Conservation (phyloP, 2,888 invertebrate genomes). For the Crioceris asparagi region DNA sequence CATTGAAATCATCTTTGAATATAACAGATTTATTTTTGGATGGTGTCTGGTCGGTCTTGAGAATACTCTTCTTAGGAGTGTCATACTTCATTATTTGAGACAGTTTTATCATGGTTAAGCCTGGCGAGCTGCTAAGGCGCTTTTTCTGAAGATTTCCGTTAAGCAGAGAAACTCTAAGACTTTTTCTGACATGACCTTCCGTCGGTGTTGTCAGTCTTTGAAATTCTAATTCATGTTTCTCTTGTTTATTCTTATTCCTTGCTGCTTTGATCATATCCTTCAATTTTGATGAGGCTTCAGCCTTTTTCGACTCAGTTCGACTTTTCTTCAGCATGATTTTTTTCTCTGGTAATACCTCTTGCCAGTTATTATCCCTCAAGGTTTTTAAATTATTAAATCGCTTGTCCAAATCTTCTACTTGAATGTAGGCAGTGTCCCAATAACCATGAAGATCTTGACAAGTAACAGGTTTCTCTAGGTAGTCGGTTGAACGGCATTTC, state of each 20-base stretch:
- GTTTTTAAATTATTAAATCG: slow-evolving; percentile 46
- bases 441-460: slow-evolving; percentile 71
- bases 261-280: slow-evolving; percentile 27
- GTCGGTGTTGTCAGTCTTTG: not conserved
- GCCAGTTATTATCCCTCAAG: slow-evolving; percentile 41
- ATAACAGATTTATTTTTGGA: no score
- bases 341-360: slow-evolving; percentile 36
- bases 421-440: slow-evolving; percentile 78
- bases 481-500: slow-evolving; percentile 37
- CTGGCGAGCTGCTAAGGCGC: slow-evolving; percentile 22
- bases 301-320: slow-evolving; percentile 14
- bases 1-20: no score
- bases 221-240: slow-evolving; percentile 7
- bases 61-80: slow-evolving; percentile 26
- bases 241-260: slow-evolving; percentile 17
- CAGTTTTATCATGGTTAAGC: slow-evolving; percentile 26
- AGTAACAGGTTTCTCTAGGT: slow-evolving; percentile 45
- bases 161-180: slow-evolving; percentile 13
- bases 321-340: slow-evolving; percentile 14
- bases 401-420: slow-evolving; percentile 56
- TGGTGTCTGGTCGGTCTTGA: no score
- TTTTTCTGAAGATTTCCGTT: slow-evolving; percentile 4
- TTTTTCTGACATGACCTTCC: slow-evolving; percentile 10
- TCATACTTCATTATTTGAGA: slow-evolving; percentile 22
- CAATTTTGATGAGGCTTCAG: slow-evolving; percentile 19